These are phyloP conservation scores for Pagrus major DNA, from an alignment of 2,113 vertebrate species.

Conservation along the genomic window DNA sequence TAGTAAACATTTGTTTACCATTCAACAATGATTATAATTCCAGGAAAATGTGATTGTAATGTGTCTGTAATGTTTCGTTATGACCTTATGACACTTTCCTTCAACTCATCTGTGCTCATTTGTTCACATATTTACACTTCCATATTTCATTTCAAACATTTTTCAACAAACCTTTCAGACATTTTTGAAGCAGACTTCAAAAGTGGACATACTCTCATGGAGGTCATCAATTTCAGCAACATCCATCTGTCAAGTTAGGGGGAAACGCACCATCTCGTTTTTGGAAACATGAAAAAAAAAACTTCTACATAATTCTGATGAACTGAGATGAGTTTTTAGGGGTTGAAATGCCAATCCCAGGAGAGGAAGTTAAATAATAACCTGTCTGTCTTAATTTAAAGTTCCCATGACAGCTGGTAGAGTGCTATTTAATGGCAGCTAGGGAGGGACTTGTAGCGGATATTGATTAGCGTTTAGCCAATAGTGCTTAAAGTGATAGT, in stretches of 20 bases:
- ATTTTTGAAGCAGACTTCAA: constrained; percentile 77
- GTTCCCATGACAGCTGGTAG: no score
- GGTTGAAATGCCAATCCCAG: no score
- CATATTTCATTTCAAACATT: constrained; percentile 48
- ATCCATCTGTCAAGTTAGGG: constrained; percentile 1
- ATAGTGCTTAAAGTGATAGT: no score
- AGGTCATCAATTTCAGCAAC: constrained; percentile 42
- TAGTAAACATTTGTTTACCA: background rate
- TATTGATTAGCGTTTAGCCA: no score
- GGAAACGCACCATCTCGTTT: background rate
- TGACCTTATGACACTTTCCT: constrained; percentile 12
- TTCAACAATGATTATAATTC: constrained; percentile 19
- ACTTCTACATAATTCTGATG: no score
- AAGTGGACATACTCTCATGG: constrained; percentile 54
- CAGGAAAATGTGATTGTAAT: constrained; percentile 32
- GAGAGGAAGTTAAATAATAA: no score
- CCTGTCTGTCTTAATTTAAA: no score
- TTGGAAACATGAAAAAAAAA: no score
- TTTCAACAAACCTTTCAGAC: constrained; percentile 43
- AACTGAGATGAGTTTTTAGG: no score
- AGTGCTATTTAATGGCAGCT: no score
- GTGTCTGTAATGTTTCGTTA: constrained; percentile 2
- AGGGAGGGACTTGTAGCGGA: no score
- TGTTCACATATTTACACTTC: constrained; percentile 40
- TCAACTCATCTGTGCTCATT: constrained; percentile 30